Percentiles rank a stretch among this genome's conserved stretches.
Conservation (phyloP, 2,888 invertebrate genomes). For the Orthosia gracilis region DNA sequence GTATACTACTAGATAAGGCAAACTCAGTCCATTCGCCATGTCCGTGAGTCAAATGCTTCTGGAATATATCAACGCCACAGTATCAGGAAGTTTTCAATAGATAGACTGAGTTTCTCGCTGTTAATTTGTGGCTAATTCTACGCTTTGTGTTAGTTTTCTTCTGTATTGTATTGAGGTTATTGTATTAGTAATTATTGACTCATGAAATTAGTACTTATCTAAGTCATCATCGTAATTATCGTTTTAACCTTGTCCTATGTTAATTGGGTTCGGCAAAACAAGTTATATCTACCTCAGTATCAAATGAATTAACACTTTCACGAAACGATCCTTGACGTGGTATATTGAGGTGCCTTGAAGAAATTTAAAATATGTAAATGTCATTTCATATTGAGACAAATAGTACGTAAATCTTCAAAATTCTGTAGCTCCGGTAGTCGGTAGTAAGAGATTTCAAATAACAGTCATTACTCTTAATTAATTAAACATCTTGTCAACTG, state of each 20-base stretch:
- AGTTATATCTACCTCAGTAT: not conserved
- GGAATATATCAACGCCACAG: slow-evolving; percentile 51
- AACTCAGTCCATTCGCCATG: not conserved
- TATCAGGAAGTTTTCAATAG: slow-evolving; percentile 45
- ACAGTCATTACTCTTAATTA: not conserved
- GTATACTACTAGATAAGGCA: not conserved
- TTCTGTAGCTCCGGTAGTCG: not conserved
- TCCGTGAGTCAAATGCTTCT: slow-evolving; percentile 52
- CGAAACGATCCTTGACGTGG: too few species aligned
- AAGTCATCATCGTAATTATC: not conserved
- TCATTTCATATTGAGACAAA: not conserved
- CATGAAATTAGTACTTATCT: not conserved
- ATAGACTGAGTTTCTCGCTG: slow-evolving; percentile 21
- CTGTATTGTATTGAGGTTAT: not conserved
- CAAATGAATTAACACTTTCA: too few species aligned
- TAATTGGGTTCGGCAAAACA: not conserved
- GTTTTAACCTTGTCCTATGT: too few species aligned
- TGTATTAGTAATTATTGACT: not conserved
- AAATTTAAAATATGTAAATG: too few species aligned
- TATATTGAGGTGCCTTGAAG: too few species aligned
- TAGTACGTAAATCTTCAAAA: not conserved
- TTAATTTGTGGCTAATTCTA: slow-evolving; percentile 30
- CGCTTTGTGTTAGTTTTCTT: slow-evolving; percentile 8
- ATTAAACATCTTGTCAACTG: not conserved
- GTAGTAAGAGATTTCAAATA: not conserved